Percentiles rank a stretch among this genome's conserved stretches.
Evolutionary conservation across 2,113 vertebrate genomes (phyloP).

Genomic region (Gallinago undulata): DNA sequence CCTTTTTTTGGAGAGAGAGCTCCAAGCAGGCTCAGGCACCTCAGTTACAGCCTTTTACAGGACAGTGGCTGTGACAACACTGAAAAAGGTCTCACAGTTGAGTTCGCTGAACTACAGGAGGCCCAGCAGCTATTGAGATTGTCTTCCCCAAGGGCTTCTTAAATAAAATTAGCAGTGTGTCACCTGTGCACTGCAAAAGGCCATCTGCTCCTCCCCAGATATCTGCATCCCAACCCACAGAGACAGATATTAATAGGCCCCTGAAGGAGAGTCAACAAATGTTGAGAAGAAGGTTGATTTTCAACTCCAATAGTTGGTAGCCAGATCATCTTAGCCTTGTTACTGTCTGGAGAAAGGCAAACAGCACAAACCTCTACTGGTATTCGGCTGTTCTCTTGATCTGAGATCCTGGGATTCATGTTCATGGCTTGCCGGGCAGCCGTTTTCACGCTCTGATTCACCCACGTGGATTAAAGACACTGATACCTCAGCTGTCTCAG

Average conservation of each 20-base stretch:
- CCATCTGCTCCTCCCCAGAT: neutral
- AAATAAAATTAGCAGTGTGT: neutral
- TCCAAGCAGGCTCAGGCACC: neutral
- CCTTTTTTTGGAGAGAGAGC: neutral
- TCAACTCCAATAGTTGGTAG: neutral
- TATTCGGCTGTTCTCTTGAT: neutral
- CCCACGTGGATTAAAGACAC: neutral
- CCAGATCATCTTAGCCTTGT: neutral
- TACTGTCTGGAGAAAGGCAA: neutral
- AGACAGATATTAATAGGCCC: neutral
- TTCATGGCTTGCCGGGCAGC: neutral
- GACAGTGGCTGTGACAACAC: neutral
- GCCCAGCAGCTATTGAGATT: neutral
- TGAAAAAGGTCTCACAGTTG: neutral
- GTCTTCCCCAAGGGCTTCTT: neutral
- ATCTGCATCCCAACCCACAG: neutral
- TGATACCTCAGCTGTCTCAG: neutral
- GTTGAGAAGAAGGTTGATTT: neutral
- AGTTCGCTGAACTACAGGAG: neutral
- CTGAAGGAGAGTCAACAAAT: neutral
- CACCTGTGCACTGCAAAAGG: neutral
- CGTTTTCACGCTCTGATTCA: neutral
- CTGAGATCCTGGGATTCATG: neutral
- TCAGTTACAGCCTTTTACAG: neutral
- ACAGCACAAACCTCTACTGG: neutral